A percentile compares a stretch with the other conserved stretches of the same genome.
Conservation (phyloP, 1,140 invertebrate species). For the Drosophila fuyamai region DNA sequence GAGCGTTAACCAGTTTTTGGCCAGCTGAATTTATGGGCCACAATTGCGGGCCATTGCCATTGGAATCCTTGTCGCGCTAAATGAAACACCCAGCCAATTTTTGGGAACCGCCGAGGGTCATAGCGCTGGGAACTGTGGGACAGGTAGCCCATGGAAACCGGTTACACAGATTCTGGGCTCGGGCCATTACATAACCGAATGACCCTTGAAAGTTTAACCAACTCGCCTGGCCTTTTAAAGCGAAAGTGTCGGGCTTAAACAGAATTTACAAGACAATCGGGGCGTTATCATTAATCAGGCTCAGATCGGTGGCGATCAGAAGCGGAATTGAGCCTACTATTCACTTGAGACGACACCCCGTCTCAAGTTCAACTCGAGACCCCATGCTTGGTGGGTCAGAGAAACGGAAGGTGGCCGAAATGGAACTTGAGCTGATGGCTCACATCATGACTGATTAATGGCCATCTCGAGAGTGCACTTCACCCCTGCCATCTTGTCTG, state of each 20-base stretch:
- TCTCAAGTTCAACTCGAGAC: conserved; percentile 54
- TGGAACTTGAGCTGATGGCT: conserved; percentile 27
- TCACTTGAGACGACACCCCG: conserved; percentile 40
- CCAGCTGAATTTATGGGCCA: conserved; percentile 60
- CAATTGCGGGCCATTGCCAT: conserved; percentile 79
- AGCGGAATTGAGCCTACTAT: conserved; percentile 57
- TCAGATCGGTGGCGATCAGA: conserved; percentile 3
- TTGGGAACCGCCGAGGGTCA: conserved; percentile 65
- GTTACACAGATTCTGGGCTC: conserved; percentile 64
- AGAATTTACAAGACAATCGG: conserved; percentile 38
- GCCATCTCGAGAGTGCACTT: conserved; percentile 56
- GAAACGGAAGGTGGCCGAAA: conserved; percentile 62
- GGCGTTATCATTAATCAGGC: conserved; percentile 38
- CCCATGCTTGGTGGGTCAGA: conserved; percentile 22
- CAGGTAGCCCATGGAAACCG: conserved; percentile 37
- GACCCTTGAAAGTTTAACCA: conserved; percentile 65
- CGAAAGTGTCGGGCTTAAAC: conserved; percentile 43
- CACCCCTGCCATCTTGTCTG: conserved; percentile 45
- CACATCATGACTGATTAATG: conserved; percentile 62
- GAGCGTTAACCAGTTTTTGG: conserved; percentile 65
- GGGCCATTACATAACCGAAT: conserved; percentile 67
- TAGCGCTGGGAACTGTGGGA: conserved; percentile 14
- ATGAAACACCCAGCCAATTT: conserved; percentile 36
- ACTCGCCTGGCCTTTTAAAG: conserved; percentile 54
- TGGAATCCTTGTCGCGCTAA: conserved; percentile 70